Base-by-base conservation (phyloP, 1,140 invertebrate genomes). In the Pseudomyrmex gracilis region DNA sequence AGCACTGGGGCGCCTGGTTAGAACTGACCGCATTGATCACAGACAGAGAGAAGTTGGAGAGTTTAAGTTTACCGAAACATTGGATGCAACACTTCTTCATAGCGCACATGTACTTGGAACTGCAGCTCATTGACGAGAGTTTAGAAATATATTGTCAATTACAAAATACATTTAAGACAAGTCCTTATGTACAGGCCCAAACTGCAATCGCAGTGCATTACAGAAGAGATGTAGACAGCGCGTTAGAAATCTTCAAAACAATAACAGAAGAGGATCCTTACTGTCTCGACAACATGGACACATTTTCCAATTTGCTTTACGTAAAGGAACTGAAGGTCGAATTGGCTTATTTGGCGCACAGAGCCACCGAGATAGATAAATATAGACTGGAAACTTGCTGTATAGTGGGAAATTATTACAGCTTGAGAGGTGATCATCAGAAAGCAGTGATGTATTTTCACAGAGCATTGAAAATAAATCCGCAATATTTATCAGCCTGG, bases 381-480 rank as follows among this genome's bases (percentile, higher is more conserved):
- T 99, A 99, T 92, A 95, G 98, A 91, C 97, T 99, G 15, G 99
- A 99, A 95, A 99, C 99, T 1, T 99, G 99, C 94, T 99, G 98
- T 95, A 98, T 99, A 90, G 98, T 99, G 92, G 98, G 98, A 67
- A 99, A 99, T 95, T 99, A 99, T 94, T 99, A 99, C 93, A 99
- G 99, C 95, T 96, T 99, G 91, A 96, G 98, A 89, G 96, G 97
- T 74, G 98, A 99, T 93, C 99, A 99, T 95, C 97, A 99, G 91
- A 99, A 99, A 93, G 98, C 99, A 17, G 97, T 99, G 4, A 95
- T 98, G 85, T 99, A 99, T 94, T 99, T 99, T 92, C 98, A 99
- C 91, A 95, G 99, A 90, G 99, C 99, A 0, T 94, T 99, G 15
- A 97, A 98, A 93, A 93, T 99, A 0, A 99, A 99, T 95, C 98